Base-by-base conservation (phyloP, 1,140 invertebrate genomes). In the Anoplophora glabripennis region DNA sequence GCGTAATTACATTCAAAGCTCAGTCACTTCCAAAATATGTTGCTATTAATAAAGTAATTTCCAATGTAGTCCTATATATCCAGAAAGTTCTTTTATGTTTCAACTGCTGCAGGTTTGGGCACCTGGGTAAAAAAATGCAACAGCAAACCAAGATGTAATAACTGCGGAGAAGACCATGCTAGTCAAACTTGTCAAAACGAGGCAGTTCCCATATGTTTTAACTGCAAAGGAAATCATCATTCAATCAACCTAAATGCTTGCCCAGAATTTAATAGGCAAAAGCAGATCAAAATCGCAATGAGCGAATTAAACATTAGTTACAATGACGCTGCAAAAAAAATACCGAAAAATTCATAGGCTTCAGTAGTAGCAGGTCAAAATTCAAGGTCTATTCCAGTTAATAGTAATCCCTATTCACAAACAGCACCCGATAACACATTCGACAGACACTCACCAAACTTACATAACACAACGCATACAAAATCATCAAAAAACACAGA, bases 61-160 rank as follows among this genome's bases (percentile, higher is more conserved):
- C 21, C 21, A 28, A 28, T 5, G 21, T 28, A 28, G 21, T 3
- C 2, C 21, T 14, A 4, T 45, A 45, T 21, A 9, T 15, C 10
- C 44, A 21, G 17, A 45, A 45, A 45, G 44, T 45, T 21, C 18
- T 45, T 10, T 18, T 45, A 18, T 45, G 44, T 18, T 45, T 15
- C 18, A 45, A 18, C 12, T 12, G 44, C 9, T 45, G 4, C 18
- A 28, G 21, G 5, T 28, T 28, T 28, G 21, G 21, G 5, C 21
- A 28, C 5, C 5, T 28, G 21, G 21, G 44, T 14, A 45, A 45
- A 15, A n/a, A 4, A 45, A 45, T 45, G 44, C 17, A 45, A 18
- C 4, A 45, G 44, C 18, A 18, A 14, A 15, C 10, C 17, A 4
- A 4, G 41, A 4, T 45, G 44, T 45, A 10, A 11, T 4, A 45